These are phyloP conservation scores for Anser cygnoides DNA, from an alignment of 2,113 vertebrate species.

Conservation along the genomic window DNA sequence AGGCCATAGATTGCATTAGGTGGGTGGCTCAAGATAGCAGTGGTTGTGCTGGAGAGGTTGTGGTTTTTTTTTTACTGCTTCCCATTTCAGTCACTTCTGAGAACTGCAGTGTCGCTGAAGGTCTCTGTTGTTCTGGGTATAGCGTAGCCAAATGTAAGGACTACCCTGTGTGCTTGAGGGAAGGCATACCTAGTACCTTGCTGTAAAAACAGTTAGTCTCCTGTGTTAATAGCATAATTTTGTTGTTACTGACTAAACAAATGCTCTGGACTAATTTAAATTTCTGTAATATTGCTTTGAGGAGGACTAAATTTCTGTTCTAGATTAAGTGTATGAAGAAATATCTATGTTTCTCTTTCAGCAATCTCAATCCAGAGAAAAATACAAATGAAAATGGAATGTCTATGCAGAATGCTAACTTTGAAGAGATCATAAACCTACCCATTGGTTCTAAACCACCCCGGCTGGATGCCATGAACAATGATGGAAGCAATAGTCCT, in stretches of 20 bases:
- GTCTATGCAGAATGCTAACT: constrained; percentile 77
- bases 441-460: constrained; percentile 85
- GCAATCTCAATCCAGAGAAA: constrained; percentile 67
- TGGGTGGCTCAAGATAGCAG: background rate
- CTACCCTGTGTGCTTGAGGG: background rate
- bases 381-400: constrained; percentile 88
- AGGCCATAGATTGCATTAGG: background rate
- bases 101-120: background rate
- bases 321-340: background rate
- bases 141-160: background rate
- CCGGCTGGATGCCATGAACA: constrained; percentile 79
- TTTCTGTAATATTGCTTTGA: background rate
- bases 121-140: rapidly evolving
- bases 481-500: constrained; percentile 74
- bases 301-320: background rate
- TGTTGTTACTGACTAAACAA: background rate
- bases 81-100: background rate
- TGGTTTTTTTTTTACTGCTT: background rate
- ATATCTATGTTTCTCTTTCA: constrained; percentile 11
- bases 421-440: constrained; percentile 91
- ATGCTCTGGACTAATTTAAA: background rate
- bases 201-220: background rate
- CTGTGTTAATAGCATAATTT: background rate
- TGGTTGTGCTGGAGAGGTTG: background rate
- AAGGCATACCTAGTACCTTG: background rate